Evolutionary conservation across 2,113 vertebrate genomes (phyloP).

Genomic region (Python bivittatus): DNA sequence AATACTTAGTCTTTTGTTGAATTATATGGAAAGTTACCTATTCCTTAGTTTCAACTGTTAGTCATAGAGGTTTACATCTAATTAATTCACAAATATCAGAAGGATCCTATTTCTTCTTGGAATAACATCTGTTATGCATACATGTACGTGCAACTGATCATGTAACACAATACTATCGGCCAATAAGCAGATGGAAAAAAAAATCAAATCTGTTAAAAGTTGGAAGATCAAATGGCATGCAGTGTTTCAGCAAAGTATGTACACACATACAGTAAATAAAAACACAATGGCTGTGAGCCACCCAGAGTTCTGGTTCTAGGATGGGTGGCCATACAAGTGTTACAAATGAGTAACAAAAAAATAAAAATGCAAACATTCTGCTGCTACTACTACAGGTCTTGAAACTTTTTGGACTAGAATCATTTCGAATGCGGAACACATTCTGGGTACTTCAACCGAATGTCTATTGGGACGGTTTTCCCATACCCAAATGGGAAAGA

Average conservation of each 20-base stretch:
- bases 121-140: neutral
- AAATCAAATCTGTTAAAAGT: neutral
- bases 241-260: neutral
- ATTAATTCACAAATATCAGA: neutral
- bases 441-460: too few species aligned
- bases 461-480: neutral
- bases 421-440: too few species aligned
- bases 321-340: neutral
- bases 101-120: neutral
- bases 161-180: neutral
- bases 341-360: neutral
- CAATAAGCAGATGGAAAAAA: neutral
- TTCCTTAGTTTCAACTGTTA: neutral
- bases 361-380: neutral
- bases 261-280: neutral
- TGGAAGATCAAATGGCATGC: neutral
- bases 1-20: neutral
- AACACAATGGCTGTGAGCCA: neutral
- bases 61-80: neutral
- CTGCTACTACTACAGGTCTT: too few species aligned
- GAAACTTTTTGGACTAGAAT: too few species aligned
- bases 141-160: neutral
- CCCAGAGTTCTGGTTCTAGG: neutral
- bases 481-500: neutral
- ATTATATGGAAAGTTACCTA: neutral